Percentiles rank a stretch among this genome's conserved stretches.
Evolutionary conservation across 1,140 invertebrate species (phyloP).

Genomic region (Macrobrachium nipponense): DNA sequence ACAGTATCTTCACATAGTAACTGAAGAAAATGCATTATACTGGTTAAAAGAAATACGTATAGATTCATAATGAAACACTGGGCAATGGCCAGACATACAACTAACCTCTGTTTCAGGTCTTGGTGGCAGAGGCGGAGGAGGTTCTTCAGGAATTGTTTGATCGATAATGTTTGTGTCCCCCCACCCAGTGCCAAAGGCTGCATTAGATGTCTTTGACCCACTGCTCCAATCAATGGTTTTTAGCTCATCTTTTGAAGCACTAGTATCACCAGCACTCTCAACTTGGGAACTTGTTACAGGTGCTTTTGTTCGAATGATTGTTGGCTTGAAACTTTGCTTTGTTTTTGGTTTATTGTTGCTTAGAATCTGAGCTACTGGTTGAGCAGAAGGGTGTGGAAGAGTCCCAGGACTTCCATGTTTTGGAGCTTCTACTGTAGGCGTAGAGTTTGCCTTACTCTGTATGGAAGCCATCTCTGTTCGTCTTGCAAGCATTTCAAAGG

Average conservation of each 20-base stretch:
- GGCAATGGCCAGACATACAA: not conserved
- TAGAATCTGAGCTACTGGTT: conserved; percentile 1
- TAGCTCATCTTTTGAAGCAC: not conserved
- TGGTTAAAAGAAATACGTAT: no score
- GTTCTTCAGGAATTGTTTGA: conserved; percentile 50
- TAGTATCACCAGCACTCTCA: conserved; percentile 36
- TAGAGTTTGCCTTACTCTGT: not conserved
- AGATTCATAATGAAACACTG: no score
- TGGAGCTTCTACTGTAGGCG: not conserved
- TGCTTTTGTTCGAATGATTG: conserved; percentile 50
- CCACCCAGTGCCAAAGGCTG: not conserved
- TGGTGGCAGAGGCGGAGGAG: conserved; percentile 50
- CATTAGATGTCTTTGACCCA: conserved; percentile 11
- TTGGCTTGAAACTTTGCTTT: conserved; percentile 28
- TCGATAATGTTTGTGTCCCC: conserved; percentile 29
- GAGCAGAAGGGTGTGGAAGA: not conserved
- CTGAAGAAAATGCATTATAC: no score
- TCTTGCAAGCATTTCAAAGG: conserved; percentile 45
- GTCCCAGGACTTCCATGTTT: not conserved
- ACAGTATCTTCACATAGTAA: no score
- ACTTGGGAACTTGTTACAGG: conserved; percentile 39
- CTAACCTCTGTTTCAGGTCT: conserved; percentile 47
- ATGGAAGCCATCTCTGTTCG: conserved; percentile 4
- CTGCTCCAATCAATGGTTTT: conserved; percentile 33
- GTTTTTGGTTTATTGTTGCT: conserved; percentile 13